Evolutionary conservation across 2,888 invertebrate genomes (phyloP).

Genomic region (Cyaniris semiargus): DNA sequence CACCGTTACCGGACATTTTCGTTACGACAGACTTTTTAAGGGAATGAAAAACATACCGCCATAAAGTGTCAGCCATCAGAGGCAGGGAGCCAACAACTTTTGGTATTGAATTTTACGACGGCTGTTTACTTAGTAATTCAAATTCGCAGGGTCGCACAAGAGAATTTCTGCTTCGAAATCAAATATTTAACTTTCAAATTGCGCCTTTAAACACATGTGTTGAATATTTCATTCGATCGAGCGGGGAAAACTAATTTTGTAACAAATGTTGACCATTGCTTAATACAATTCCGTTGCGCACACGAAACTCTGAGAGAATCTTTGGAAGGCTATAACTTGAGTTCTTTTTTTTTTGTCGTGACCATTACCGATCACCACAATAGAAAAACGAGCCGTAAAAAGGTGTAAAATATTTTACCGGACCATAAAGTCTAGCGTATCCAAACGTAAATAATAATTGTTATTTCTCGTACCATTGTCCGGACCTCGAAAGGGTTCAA

Average conservation of each 20-base stretch:
- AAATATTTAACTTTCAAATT: constrained; percentile 26
- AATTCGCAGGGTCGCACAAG: neutral
- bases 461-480: constrained; percentile 31
- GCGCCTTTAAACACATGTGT: constrained; percentile 22
- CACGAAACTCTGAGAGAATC: constrained; percentile 4
- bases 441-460: constrained; percentile 31
- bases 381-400: constrained; percentile 28
- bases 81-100: neutral
- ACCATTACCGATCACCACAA: constrained; percentile 1
- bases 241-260: constrained; percentile 28
- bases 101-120: neutral
- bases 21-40: neutral
- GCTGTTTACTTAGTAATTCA: neutral
- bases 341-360: constrained; percentile 23
- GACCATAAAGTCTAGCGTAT: constrained; percentile 26
- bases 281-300: constrained; percentile 5
- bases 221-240: constrained; percentile 24
- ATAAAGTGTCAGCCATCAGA: neutral
- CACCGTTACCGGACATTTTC: neutral
- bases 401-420: constrained; percentile 30
- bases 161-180: constrained; percentile 10
- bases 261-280: constrained; percentile 23
- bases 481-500: constrained; percentile 30
- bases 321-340: constrained; percentile 22
- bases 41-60: neutral